A percentile compares a stretch with the other conserved stretches of the same genome.
Conservation (phyloP, 2,888 invertebrate species). For the Cantharis rustica region DNA sequence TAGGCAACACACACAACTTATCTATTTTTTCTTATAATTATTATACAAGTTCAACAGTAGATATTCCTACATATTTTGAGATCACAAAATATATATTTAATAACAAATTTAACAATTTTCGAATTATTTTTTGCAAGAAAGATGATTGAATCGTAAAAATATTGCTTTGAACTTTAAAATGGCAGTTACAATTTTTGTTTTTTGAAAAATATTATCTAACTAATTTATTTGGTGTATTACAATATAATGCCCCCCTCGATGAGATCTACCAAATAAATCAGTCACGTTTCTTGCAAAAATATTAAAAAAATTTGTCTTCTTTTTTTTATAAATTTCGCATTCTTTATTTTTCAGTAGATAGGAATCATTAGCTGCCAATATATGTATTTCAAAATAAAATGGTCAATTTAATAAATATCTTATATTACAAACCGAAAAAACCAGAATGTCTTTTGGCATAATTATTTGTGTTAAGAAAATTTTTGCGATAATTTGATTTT, state of each 20-base stretch:
- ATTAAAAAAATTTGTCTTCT: slow-evolving; percentile 16
- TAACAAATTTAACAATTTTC: slow-evolving; percentile 55
- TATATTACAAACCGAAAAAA: not conserved
- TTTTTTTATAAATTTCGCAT: slow-evolving; percentile 13
- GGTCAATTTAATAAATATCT: not conserved
- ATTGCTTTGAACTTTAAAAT: slow-evolving; percentile 25
- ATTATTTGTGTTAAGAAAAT: not conserved
- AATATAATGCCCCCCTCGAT: slow-evolving; percentile 4
- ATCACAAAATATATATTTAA: slow-evolving; percentile 57
- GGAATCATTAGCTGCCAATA: slow-evolving; percentile 25
- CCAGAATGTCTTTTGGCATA: slow-evolving; percentile 3
- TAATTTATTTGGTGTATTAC: slow-evolving; percentile 3
- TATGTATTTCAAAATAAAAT: not conserved
- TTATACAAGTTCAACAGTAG: slow-evolving; percentile 49
- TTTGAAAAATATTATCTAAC: slow-evolving; percentile 1
- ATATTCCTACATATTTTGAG: slow-evolving; percentile 55
- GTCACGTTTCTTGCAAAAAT: slow-evolving; percentile 22
- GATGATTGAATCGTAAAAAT: slow-evolving; percentile 20
- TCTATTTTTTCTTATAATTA: slow-evolving; percentile 40
- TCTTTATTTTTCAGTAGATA: slow-evolving; percentile 5
- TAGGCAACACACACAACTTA: slow-evolving; percentile 51
- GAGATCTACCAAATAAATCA: slow-evolving; percentile 6
- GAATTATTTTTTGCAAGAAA: slow-evolving; percentile 28
- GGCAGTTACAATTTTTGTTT: slow-evolving; percentile 24
- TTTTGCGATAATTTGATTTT: not conserved